These are phyloP conservation scores for Glaucopsyche alexis DNA, from an alignment of 2,888 invertebrate species.

Conservation along the genomic window DNA sequence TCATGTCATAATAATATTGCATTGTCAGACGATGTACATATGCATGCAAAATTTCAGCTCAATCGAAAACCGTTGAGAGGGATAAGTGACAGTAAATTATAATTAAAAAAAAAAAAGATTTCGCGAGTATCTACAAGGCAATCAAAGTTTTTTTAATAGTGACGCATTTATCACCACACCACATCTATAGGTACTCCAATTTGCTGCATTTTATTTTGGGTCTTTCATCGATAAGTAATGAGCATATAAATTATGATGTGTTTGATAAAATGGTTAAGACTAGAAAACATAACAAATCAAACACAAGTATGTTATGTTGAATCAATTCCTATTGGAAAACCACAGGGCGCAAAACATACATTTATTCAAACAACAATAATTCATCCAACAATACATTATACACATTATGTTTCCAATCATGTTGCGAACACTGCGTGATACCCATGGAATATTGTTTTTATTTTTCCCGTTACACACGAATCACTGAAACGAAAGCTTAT, in stretches of 20 bases:
- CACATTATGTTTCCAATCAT: conserved; percentile 2
- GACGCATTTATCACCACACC: neutral
- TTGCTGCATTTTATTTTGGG: too few species aligned
- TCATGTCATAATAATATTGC: too few species aligned
- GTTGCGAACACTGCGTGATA: neutral
- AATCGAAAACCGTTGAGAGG: neutral
- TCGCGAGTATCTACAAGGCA: too few species aligned
- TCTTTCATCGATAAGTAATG: too few species aligned
- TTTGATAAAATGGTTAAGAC: too few species aligned
- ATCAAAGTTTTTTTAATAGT: neutral
- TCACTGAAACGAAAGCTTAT: conserved; percentile 12
- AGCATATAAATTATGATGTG: too few species aligned
- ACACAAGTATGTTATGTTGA: neutral
- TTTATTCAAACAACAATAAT: neutral
- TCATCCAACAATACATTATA: neutral
- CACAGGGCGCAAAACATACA: neutral
- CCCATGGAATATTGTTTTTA: conserved; percentile 2
- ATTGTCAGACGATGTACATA: neutral
- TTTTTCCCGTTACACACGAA: neutral
- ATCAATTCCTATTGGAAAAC: neutral
- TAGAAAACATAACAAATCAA: too few species aligned
- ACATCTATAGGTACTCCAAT: too few species aligned
- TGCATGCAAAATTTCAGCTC: neutral
- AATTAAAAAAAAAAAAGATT: too few species aligned
- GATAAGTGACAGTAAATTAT: neutral